Evolutionary conservation across 1,140 invertebrate genomes (phyloP), one percentile per base, ranked within the genome.

Genomic region (Bombyx mandarina): DNA sequence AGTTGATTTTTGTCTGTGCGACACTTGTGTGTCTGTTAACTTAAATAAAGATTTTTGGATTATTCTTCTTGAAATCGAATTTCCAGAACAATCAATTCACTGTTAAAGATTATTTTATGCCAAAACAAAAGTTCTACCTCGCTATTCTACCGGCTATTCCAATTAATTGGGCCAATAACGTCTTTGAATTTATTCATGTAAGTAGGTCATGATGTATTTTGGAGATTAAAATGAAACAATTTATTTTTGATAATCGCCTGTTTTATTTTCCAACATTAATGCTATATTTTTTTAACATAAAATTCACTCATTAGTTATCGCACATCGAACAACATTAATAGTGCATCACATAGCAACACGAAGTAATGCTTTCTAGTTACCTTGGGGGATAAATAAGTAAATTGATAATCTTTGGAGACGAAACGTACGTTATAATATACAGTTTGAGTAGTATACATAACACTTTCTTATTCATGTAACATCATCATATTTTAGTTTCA

Each of bases 251-350:
- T 62, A 81, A 83, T 83, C 82, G 82, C 82, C 82, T 69, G 72
- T 60, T 84, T 83, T 81, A 84, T 81, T 83, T 68, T 67, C 63
- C 67, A 65, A 70, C 71, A 76, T 79, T 71, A 77, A 65, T 62
- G 69, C 73, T 69, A 75, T 70, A 71, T 75, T 78, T 82, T 71
- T 73, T 64, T 68, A 77, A 84, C 82, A 79, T 76, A 82, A 79
- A 81, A 71, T 75, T 81, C 77, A 80, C 67, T 80, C 77, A 82
- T 82, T 75, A 66, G 82, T 75, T 74, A 77, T 77, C 66, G 71
- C 79, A 83, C 77, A 81, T 75, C 66, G 69, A 79, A 71, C 70
- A 83, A 83, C 80, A 82, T 77, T 81, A 62, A 79, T 65, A 69
- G 72, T 80, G 77, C 71, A 72, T 77, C 77, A 82, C 71, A 73